These are phyloP conservation scores for Octodon degus DNA, from an alignment of 2,113 vertebrate genomes.

Conservation along the genomic window DNA sequence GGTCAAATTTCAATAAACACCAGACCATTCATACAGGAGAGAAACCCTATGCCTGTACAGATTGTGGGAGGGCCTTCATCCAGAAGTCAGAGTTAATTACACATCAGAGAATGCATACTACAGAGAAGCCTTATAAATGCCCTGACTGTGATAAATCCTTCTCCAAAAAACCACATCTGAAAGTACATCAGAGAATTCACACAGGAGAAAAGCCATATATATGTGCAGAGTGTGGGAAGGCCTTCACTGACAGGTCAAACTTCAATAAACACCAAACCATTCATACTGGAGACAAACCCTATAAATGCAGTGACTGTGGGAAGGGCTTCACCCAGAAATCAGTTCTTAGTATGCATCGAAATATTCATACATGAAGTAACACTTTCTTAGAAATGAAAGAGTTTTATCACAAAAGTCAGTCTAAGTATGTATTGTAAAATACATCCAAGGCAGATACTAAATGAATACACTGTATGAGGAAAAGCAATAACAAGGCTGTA, in stretches of 20 bases:
- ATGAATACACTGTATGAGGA: background rate
- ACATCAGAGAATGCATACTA: conserved; percentile 79
- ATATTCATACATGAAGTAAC: conserved; percentile 72
- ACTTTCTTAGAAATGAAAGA: conserved; percentile 62
- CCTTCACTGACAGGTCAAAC: conserved; percentile 79
- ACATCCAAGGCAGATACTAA: background rate
- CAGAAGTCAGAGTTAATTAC: conserved; percentile 77
- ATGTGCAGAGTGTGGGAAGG: conserved; percentile 80
- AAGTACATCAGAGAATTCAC: conserved; percentile 80
- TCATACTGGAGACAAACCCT: conserved; percentile 81
- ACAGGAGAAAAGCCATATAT: conserved; percentile 81
- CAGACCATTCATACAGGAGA: conserved; percentile 81
- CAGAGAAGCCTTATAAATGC: conserved; percentile 81
- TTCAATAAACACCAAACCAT: conserved; percentile 81
- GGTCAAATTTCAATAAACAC: conserved; percentile 82
- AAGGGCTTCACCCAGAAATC: conserved; percentile 81
- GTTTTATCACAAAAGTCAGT: conserved; percentile 52
- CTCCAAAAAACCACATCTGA: conserved; percentile 80
- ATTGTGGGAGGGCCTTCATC: conserved; percentile 78
- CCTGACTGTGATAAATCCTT: conserved; percentile 80
- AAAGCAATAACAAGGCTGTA: conserved; percentile 27
- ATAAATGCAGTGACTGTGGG: conserved; percentile 80
- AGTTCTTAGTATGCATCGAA: conserved; percentile 79
- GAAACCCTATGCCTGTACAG: conserved; percentile 74
- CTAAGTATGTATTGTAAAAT: conserved; percentile 46